Conservation (phyloP, 2,888 invertebrate species). For the Drosophila prostipennis region DNA sequence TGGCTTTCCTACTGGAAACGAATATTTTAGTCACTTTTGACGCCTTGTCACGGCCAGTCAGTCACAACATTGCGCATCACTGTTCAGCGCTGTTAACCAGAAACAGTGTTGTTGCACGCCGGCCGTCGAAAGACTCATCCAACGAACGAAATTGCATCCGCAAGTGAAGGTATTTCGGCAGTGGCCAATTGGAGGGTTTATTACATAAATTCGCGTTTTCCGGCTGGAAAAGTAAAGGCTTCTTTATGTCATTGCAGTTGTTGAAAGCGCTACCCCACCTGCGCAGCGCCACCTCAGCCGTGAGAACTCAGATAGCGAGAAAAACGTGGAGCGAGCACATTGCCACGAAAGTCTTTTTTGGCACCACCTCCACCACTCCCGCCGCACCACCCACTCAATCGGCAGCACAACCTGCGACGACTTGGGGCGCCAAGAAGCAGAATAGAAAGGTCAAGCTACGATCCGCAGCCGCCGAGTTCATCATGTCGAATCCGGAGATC, state of each 20-base stretch:
- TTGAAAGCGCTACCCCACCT: constrained; percentile 64
- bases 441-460: constrained; percentile 89
- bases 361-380: constrained; percentile 27
- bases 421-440: constrained; percentile 91
- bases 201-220: constrained; percentile 61
- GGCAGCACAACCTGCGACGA: constrained; percentile 1
- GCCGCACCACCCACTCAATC: constrained; percentile 31
- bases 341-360: constrained; percentile 59
- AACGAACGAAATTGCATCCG: constrained; percentile 37
- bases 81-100: constrained; percentile 35
- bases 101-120: constrained; percentile 45
- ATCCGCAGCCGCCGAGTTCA: constrained; percentile 63
- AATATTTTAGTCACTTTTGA: not conserved
- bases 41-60: not conserved
- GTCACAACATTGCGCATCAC: constrained; percentile 42
- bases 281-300: constrained; percentile 49
- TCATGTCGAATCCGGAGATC: constrained; percentile 91
- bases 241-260: constrained; percentile 79
- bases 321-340: constrained; percentile 57
- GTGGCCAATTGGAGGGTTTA: constrained; percentile 48
- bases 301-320: constrained; percentile 46
- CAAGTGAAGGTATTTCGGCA: constrained; percentile 61
- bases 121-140: constrained; percentile 3
- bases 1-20: not conserved
- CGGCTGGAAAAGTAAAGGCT: constrained; percentile 41